Evolutionary conservation across 2,888 invertebrate species (phyloP).

Genomic region (Cosmia pyralina): DNA sequence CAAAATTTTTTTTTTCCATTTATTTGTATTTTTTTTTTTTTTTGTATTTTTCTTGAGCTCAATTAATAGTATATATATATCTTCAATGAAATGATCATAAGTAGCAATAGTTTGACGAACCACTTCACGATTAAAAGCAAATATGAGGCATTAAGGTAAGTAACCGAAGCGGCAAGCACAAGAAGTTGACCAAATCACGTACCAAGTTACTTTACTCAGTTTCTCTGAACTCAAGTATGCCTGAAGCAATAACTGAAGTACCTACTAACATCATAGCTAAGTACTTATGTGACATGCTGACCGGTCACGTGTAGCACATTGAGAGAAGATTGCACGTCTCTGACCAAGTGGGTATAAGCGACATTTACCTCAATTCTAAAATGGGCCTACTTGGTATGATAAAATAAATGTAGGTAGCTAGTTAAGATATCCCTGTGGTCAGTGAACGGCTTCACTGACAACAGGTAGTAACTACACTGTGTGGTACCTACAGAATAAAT

Average conservation of each 20-base stretch:
- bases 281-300: constrained; percentile 34
- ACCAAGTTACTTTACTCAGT: constrained; percentile 4
- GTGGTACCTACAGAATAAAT: neutral
- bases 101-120: neutral
- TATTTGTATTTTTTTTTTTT: too few species aligned
- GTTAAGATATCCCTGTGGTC: constrained; percentile 27
- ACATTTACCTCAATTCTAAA: constrained; percentile 32
- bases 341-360: neutral
- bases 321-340: constrained; percentile 30
- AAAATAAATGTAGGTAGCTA: constrained; percentile 28
- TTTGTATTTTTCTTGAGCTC: too few species aligned
- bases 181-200: neutral
- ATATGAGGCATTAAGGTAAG: neutral
- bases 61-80: too few species aligned
- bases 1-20: too few species aligned
- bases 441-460: neutral
- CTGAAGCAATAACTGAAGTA: constrained; percentile 41
- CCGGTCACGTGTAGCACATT: constrained; percentile 42
- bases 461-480: neutral
- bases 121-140: neutral
- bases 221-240: constrained; percentile 8
- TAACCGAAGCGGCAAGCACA: neutral
- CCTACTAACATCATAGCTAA: constrained; percentile 6
- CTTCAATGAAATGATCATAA: too few species aligned
- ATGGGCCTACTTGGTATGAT: constrained; percentile 16